A percentile compares a stretch with the other conserved stretches of the same genome.
phyloP scores from a whole-genome alignment of 2,888 invertebrate species.

The Galeopsomyia nigrocyanea region DNA sequence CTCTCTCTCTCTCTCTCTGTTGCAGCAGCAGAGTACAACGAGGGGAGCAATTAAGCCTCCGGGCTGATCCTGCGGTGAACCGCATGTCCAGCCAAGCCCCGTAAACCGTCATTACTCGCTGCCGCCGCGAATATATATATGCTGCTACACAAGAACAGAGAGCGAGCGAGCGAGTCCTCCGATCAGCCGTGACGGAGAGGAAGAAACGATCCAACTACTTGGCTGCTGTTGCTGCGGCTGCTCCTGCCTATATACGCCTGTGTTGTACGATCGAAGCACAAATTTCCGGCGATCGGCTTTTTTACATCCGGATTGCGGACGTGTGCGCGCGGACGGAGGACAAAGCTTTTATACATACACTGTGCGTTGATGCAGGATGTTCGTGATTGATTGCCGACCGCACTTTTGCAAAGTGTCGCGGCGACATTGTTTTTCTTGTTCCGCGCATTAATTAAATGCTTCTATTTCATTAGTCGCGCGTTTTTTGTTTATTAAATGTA shows the following conservation, averaged over 20 bases:
- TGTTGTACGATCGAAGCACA: constrained; percentile 1
- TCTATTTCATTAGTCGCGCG: too few relatives aligned
- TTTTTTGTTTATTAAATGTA: too few relatives aligned
- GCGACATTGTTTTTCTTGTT: too few relatives aligned
- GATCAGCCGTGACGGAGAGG: constrained; percentile 57
- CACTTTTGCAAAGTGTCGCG: constrained; percentile 1
- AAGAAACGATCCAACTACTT: constrained; percentile 4
- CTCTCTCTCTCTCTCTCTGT: too few relatives aligned
- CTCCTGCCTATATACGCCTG: neutral
- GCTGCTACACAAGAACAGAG: constrained; percentile 55
- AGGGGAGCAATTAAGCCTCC: constrained; percentile 46
- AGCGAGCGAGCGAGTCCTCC: constrained; percentile 48
- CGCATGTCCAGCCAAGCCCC: constrained; percentile 64
- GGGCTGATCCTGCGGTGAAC: constrained; percentile 66
- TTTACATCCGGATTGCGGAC: constrained; percentile 15
- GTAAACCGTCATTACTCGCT: constrained; percentile 64
- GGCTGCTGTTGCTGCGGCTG: neutral
- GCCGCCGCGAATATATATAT: constrained; percentile 51
- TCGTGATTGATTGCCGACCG: neutral
- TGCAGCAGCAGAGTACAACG: constrained; percentile 6
- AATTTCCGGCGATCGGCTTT: constrained; percentile 32
- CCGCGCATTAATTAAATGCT: too few relatives aligned
- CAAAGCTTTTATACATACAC: neutral
- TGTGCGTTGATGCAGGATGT: neutral
- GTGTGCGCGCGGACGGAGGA: constrained; percentile 2